phyloP scores from a whole-genome alignment of 2,888 invertebrate species.

The Diloba caeruleocephala region DNA sequence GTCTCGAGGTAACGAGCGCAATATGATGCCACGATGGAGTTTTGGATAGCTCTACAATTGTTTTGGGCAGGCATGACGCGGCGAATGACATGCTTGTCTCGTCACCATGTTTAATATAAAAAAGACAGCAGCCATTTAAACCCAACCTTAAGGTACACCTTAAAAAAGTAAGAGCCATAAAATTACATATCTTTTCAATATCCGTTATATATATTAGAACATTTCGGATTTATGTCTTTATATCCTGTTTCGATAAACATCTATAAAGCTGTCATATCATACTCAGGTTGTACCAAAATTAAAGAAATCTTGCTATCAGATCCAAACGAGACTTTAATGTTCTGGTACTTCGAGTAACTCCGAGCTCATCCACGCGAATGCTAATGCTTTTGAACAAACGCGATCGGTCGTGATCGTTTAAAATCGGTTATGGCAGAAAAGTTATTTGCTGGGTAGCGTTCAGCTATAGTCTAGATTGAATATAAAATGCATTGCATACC shows the following conservation, averaged over 20 bases:
- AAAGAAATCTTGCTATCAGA: constrained; percentile 40
- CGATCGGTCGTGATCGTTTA: constrained; percentile 45
- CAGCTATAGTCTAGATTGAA: constrained; percentile 17
- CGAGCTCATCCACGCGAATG: constrained; percentile 39
- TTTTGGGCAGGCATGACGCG: too few species aligned
- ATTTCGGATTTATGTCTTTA: background rate
- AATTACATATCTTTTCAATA: too few species aligned
- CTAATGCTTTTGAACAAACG: constrained; percentile 50
- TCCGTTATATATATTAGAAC: background rate
- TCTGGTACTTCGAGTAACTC: constrained; percentile 41
- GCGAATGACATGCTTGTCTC: too few species aligned
- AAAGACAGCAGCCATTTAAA: too few species aligned
- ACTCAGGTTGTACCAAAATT: constrained; percentile 34
- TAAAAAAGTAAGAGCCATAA: too few species aligned
- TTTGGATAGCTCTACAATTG: too few species aligned
- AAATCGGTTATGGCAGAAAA: constrained; percentile 41
- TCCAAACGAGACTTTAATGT: constrained; percentile 47
- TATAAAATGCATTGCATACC: too few species aligned
- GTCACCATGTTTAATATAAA: too few species aligned
- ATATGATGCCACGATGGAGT: too few species aligned
- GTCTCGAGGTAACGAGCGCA: too few species aligned
- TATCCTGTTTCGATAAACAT: constrained; percentile 14
- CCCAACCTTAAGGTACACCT: too few species aligned
- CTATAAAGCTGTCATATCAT: constrained; percentile 12
- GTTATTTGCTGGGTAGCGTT: constrained; percentile 27